These are phyloP conservation scores for Sarcophaga carnaria DNA, from an alignment of 2,888 invertebrate species.

Conservation along the genomic window DNA sequence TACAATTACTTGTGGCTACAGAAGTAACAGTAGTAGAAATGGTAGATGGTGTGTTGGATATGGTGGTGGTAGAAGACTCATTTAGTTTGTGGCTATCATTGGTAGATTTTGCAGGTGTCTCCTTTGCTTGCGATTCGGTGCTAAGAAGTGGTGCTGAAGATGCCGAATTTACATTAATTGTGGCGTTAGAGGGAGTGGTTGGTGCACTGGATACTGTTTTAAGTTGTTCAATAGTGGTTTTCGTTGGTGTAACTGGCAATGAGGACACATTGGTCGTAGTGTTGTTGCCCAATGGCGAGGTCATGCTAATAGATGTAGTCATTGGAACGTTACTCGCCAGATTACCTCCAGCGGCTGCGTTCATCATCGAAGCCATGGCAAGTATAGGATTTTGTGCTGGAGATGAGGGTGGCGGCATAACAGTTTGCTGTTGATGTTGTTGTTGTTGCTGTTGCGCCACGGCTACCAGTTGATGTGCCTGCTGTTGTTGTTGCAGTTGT, in stretches of 20 bases:
- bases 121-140: conserved; percentile 33
- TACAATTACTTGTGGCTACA: conserved; percentile 8
- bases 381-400: conserved; percentile 82
- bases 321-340: conserved; percentile 63
- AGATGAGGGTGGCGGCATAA: conserved; percentile 73
- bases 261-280: conserved; percentile 64
- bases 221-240: conserved; percentile 64
- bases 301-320: conserved; percentile 60
- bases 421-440: conserved; percentile 63
- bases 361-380: conserved; percentile 80
- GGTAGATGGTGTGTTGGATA: conserved; percentile 22
- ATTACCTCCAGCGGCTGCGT: conserved; percentile 72
- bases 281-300: conserved; percentile 69
- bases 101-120: conserved; percentile 64
- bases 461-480: conserved; percentile 50
- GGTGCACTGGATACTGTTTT: conserved; percentile 62
- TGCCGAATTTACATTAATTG: conserved; percentile 30
- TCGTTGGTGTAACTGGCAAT: conserved; percentile 75
- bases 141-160: conserved; percentile 43
- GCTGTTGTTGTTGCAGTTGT: conserved; percentile 82
- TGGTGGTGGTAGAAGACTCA: conserved; percentile 42
- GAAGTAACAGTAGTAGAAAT: conserved; percentile 12
- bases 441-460: conserved; percentile 53
- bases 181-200: conserved; percentile 59
- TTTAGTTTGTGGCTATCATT: conserved; percentile 58